Base-by-base conservation (phyloP, 2,797 vertebrate species). In the Tamandua tetradactyla region DNA sequence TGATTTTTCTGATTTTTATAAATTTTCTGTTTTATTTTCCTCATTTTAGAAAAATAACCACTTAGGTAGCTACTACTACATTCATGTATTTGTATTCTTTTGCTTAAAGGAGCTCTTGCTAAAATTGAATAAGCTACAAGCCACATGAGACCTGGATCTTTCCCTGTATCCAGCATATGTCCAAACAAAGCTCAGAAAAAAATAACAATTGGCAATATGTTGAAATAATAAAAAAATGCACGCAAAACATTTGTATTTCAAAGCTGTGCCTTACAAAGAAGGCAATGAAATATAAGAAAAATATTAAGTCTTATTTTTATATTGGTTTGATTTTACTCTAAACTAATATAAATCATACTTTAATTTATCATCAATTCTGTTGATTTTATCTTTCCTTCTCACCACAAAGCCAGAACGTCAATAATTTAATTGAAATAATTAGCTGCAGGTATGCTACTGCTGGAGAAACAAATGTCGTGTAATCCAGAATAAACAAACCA, bases 371-470 rank as follows among this genome's bases (percentile, higher is more conserved):
- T 90, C 23, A 52, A 64, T 93, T 86, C 47, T 84, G 37, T 57
- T 72, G 32, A 79, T 79, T 61, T 78, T 78, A 35, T 88, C 52
- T 68, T 89, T 91, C 7, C 5, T 59, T 92, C 7, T 42, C 18
- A n/a, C 4, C 82, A 52, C 5, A 84, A 91, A 87, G 76, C 40
- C 32, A 68, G 49, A 59, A 55, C 47, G 14, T 64, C 69, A 79
- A 37, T 81, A 69, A 78, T 75, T 91, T 59, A 93, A 87, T 71
- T 93, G 37, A 96, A 93, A 90, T 84, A 74, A 90, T 92, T 62
- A 95, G 44, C 27, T 69, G 3, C 1, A 52, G 17, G 32, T 62
- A 59, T 55, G 35, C 42, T 40, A 32, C 22, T 90, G 32, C n/a
- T 90, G 78, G 52, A 20, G 37, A 87, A 93, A 49, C 15, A 75